These are phyloP conservation scores for Drosophila parabipectinata DNA, from an alignment of 1,140 invertebrate genomes.

Conservation along the genomic window DNA sequence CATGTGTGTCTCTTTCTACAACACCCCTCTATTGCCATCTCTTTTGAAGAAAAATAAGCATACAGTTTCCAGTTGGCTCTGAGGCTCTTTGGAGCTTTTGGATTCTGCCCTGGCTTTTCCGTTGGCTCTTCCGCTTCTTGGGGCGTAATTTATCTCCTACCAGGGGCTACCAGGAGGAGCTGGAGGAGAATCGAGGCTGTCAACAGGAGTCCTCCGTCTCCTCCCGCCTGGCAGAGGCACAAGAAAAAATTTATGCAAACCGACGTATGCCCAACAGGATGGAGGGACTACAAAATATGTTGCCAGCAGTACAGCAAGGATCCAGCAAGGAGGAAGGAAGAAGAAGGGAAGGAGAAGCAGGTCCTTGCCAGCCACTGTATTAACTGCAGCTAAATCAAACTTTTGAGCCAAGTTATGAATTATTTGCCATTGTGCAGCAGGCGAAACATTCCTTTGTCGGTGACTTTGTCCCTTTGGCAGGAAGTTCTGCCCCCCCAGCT, in stretches of 20 bases:
- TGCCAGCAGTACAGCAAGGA: conserved; percentile 12
- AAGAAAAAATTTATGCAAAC: conserved; percentile 66
- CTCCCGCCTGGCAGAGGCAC: neutral
- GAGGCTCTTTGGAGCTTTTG: conserved; percentile 40
- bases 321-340: neutral
- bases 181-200: conserved; percentile 23
- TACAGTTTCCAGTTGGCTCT: conserved; percentile 42
- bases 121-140: conserved; percentile 73
- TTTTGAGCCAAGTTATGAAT: conserved; percentile 79
- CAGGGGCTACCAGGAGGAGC: neutral
- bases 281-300: conserved; percentile 36
- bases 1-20: neutral
- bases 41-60: conserved; percentile 71
- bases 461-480: conserved; percentile 42
- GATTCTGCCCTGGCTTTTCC: conserved; percentile 18
- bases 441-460: conserved; percentile 72
- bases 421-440: conserved; percentile 78
- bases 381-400: conserved; percentile 81
- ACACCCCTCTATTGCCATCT: neutral
- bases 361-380: conserved; percentile 50
- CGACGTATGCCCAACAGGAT: conserved; percentile 67
- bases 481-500: conserved; percentile 1
- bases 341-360: neutral
- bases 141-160: conserved; percentile 75
- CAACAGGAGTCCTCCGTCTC: conserved; percentile 27